Evolutionary conservation across 2,797 vertebrate genomes (phyloP).

Genomic region (Podarcis lilfordi): DNA sequence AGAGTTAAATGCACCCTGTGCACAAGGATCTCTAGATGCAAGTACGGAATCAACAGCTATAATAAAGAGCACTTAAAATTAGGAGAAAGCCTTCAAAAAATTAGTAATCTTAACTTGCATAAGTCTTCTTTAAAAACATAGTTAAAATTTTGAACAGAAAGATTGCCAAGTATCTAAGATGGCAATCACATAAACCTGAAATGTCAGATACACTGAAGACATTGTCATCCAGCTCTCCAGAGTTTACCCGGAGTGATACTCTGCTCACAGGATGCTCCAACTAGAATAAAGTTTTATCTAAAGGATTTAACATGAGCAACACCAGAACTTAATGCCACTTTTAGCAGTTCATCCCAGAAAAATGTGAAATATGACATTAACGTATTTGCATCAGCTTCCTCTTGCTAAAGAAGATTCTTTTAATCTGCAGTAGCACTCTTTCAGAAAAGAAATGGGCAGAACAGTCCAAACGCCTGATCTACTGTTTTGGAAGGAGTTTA

Average conservation of each 20-base stretch:
- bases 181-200: neutral
- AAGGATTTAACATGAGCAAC: neutral
- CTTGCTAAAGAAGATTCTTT: neutral
- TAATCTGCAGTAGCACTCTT: neutral
- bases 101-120: neutral
- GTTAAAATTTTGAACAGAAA: neutral
- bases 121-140: neutral
- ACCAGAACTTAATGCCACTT: neutral
- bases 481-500: neutral
- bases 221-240: neutral
- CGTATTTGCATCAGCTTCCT: neutral
- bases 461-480: neutral
- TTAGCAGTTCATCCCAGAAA: neutral
- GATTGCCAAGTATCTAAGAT: neutral
- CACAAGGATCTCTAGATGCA: neutral
- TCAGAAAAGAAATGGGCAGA: neutral
- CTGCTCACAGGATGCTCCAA: too few relatives aligned
- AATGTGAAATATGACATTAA: neutral
- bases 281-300: neutral
- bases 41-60: neutral
- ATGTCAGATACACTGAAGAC: neutral
- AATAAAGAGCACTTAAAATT: neutral
- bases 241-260: too few relatives aligned
- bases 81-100: neutral
- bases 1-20: neutral